Base-by-base conservation (phyloP, 2,888 invertebrate genomes). In the Neoitamus cyanurus region DNA sequence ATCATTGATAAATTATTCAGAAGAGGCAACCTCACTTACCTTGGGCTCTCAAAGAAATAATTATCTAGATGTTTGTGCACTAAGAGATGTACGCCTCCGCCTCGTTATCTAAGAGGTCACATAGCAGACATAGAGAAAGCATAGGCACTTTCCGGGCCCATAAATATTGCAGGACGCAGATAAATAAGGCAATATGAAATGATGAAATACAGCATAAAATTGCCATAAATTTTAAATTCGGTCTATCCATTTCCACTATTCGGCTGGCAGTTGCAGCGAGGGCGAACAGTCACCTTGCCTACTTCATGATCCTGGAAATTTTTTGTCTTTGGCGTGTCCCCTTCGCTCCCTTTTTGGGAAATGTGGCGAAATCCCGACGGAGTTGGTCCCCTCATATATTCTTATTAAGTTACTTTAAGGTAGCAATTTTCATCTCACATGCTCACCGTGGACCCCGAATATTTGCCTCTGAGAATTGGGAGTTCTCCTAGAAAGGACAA, bases 351-450 rank as follows among this genome's bases (percentile, higher is more conserved):
- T 78, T 77, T 84, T 80, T 46, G 70, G 20, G 80, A 30, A 48
- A 34, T 9, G n/a, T 58, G 28, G 58, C 80, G 34, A n/a, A 80
- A 37, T 80, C 68, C 80, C 80, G 30, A 15, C 36, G 80, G 80
- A 48, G n/a, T 9, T 34, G 80, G 48, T 28, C 80, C 80, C 80
- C 83, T 75, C 85, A 85, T 85, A 85, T 83, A 85, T 85, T 85
- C 84, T 84, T 85, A 85, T 85, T 85, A 85, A 83, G 85, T 85
- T 85, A 84, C 84, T 85, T 83, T 20, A 84, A 84, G 73, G 83
- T 83, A 85, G 83, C 84, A 84, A 80, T 83, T 83, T 84, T 83
- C 85, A 78, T 83, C 85, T 82, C 73, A 69, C 58, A 70, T 69
- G 80, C 36, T 6, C 80, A 20, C 58, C 34, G 3, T 80, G 34